Conservation (phyloP, 2,797 vertebrate species). For the Malurus leucopterus region DNA sequence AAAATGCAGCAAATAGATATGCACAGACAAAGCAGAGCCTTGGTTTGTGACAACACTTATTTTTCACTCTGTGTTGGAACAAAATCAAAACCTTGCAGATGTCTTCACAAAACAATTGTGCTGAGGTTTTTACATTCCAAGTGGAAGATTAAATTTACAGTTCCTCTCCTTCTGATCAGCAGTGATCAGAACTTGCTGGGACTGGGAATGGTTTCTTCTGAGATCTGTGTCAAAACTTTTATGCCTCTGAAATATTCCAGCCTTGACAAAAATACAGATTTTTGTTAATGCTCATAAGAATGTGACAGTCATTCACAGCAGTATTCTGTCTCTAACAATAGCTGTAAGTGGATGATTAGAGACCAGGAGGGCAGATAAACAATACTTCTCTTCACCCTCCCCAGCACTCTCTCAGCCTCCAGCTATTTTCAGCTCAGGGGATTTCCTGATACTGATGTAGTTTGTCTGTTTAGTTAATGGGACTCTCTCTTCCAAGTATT, state of each 20-base stretch:
- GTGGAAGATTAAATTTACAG: not conserved
- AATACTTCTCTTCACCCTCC: constrained; percentile 20
- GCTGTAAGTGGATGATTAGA: constrained; percentile 23
- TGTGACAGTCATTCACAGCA: constrained; percentile 34
- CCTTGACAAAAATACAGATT: constrained; percentile 31
- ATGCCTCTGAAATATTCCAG: constrained; percentile 32
- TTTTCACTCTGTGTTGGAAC: constrained; percentile 14
- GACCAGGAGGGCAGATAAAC: constrained; percentile 24
- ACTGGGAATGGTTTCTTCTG: not conserved
- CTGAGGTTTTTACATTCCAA: not conserved
- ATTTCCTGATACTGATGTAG: constrained; percentile 46
- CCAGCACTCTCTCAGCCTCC: constrained; percentile 10
- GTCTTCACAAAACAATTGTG: constrained; percentile 13
- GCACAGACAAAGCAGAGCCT: not conserved
- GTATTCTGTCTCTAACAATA: constrained; percentile 47
- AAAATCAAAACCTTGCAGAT: constrained; percentile 23
- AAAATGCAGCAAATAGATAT: not conserved
- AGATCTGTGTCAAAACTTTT: constrained; percentile 10
- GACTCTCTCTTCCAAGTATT: constrained; percentile 39
- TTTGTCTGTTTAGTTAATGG: constrained; percentile 35
- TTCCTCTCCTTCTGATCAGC: not conserved
- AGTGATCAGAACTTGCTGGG: not conserved
- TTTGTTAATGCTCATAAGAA: constrained; percentile 19
- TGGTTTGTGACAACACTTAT: not conserved
- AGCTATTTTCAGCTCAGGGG: constrained; percentile 53